Conservation (phyloP, 2,888 invertebrate genomes). For the Adelognathus sp. region DNA sequence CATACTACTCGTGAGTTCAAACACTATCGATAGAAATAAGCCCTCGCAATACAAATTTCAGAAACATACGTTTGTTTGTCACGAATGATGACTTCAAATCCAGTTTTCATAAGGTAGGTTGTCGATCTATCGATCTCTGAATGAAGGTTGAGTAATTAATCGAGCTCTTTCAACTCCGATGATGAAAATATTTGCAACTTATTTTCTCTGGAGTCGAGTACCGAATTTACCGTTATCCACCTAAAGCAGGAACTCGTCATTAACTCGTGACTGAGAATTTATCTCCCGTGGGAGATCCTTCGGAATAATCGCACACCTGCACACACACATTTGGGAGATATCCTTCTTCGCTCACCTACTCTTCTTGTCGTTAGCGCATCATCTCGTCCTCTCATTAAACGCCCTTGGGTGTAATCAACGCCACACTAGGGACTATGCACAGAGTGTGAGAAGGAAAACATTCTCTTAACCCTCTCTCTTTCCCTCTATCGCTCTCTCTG, state of each 20-base stretch:
- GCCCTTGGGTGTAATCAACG: constrained; percentile 42
- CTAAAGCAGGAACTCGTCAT: too few species aligned
- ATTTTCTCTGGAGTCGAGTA: too few species aligned
- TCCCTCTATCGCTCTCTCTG: background rate
- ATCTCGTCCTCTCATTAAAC: constrained; percentile 52
- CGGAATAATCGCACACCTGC: background rate
- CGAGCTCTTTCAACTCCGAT: too few species aligned
- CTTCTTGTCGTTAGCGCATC: constrained; percentile 48
- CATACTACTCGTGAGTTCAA: too few species aligned
- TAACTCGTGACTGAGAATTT: constrained; percentile 7
- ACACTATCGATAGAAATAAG: too few species aligned
- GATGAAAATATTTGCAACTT: too few species aligned
- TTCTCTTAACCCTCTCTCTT: background rate
- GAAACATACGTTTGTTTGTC: too few species aligned
- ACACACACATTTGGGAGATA: constrained; percentile 1
- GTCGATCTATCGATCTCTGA: too few species aligned
- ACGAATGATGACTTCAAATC: too few species aligned
- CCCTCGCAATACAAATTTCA: too few species aligned
- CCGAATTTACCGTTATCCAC: constrained; percentile 12
- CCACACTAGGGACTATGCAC: background rate
- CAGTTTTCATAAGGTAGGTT: too few species aligned
- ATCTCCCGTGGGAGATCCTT: background rate
- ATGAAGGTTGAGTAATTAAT: too few species aligned
- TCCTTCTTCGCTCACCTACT: constrained; percentile 21
- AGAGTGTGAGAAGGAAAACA: background rate